These are phyloP conservation scores for Drepana falcataria DNA, from an alignment of 2,888 invertebrate genomes.

Conservation along the genomic window DNA sequence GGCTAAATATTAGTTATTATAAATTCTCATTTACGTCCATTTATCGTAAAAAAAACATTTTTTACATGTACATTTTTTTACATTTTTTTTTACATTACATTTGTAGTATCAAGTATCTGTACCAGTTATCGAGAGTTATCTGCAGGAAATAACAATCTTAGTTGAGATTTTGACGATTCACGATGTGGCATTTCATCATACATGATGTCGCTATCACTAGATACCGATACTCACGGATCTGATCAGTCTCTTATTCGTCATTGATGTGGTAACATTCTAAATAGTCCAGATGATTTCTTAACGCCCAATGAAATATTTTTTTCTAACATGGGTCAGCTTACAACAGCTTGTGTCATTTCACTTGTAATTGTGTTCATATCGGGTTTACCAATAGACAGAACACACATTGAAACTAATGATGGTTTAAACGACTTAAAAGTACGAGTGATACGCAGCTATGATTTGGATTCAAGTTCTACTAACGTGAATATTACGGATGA, in stretches of 20 bases:
- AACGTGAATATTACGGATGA: slow-evolving; percentile 6
- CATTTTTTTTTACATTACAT: too few relatives aligned
- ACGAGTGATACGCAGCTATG: neutral
- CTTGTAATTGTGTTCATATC: slow-evolving; percentile 14
- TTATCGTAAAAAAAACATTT: too few relatives aligned
- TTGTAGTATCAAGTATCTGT: neutral
- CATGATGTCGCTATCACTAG: neutral
- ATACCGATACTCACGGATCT: neutral
- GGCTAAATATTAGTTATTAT: too few relatives aligned
- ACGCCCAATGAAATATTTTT: slow-evolving; percentile 1
- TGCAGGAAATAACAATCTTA: neutral
- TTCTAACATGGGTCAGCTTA: slow-evolving; percentile 23
- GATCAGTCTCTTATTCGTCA: neutral
- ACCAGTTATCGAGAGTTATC: neutral
- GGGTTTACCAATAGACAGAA: slow-evolving; percentile 26
- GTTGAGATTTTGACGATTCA: neutral
- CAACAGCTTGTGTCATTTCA: slow-evolving; percentile 19
- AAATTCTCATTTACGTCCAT: too few relatives aligned
- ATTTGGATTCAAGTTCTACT: neutral
- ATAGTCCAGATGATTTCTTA: neutral
- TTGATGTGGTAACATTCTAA: neutral
- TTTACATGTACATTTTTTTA: too few relatives aligned
- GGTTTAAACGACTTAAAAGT: neutral
- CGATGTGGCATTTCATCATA: neutral
- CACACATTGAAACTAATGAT: neutral